Evolutionary conservation across 2,797 vertebrate genomes (phyloP).

Genomic region (Rhabdophis nuchalis): DNA sequence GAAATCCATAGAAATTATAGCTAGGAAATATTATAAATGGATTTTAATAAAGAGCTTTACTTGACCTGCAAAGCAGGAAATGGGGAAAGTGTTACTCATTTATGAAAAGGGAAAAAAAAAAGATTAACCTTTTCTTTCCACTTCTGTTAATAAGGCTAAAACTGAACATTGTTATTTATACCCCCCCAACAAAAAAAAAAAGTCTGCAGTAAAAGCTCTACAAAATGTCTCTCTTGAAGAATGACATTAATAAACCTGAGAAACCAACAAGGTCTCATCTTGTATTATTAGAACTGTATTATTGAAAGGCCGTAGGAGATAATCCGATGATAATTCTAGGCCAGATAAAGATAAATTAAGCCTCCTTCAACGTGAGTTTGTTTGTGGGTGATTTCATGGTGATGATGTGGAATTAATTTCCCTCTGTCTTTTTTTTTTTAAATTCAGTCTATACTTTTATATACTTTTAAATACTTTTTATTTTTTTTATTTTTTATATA

Average conservation of each 20-base stretch:
- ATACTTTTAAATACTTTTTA: no score
- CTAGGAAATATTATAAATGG: slow-evolving; percentile 6
- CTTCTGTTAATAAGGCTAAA: not conserved
- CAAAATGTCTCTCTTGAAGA: not conserved
- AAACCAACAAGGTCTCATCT: not conserved
- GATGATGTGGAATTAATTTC: not conserved
- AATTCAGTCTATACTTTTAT: not conserved
- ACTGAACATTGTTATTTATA: not conserved
- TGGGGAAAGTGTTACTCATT: not conserved
- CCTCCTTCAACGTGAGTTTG: not conserved
- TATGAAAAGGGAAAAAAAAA: not conserved
- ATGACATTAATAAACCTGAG: not conserved
- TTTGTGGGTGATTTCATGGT: not conserved
- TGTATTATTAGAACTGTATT: not conserved
- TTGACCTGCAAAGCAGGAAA: not conserved
- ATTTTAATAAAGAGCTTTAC: slow-evolving; percentile 4
- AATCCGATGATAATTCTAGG: not conserved
- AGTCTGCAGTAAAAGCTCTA: not conserved
- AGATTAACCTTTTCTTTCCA: not conserved
- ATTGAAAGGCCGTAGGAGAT: not conserved
- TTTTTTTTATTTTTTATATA: no score
- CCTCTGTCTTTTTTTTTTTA: not conserved
- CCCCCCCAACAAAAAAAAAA: no score
- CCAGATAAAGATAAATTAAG: not conserved
- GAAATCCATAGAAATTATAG: not conserved